Percentiles rank a stretch among this genome's conserved stretches.
Conservation (phyloP, 2,888 invertebrate species). For the Ditula angustiorana region DNA sequence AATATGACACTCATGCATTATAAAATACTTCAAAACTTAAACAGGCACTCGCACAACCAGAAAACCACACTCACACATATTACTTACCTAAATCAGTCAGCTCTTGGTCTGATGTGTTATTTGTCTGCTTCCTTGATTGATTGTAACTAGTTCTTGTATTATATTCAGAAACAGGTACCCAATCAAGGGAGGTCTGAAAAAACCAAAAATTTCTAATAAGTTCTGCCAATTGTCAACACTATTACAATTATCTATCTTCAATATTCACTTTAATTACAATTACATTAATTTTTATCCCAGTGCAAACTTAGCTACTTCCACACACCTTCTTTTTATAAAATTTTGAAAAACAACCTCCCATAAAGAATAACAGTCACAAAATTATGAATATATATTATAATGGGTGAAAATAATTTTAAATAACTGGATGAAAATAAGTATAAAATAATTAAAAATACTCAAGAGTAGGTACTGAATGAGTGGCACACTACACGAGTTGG, state of each 20-base stretch:
- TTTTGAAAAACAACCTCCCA: slow-evolving; percentile 83
- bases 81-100: slow-evolving; percentile 78
- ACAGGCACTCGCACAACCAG: not conserved
- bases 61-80: not conserved
- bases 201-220: slow-evolving; percentile 28
- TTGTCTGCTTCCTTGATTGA: slow-evolving; percentile 78
- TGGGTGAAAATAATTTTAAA: not conserved
- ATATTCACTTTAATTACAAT: not conserved
- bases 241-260: not conserved
- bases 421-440: not conserved
- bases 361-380: slow-evolving; percentile 53
- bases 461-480: slow-evolving; percentile 19
- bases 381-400: slow-evolving; percentile 32
- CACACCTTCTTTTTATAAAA: slow-evolving; percentile 74
- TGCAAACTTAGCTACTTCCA: not conserved
- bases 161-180: slow-evolving; percentile 83
- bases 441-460: slow-evolving; percentile 17
- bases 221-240: not conserved
- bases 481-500: slow-evolving; percentile 56
- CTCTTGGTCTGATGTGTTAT: slow-evolving; percentile 80
- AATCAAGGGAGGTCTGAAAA: slow-evolving; percentile 82
- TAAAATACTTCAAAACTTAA: not conserved
- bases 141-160: slow-evolving; percentile 78
- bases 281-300: slow-evolving; percentile 3
- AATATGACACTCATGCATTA: not conserved